Evolutionary conservation across 2,888 invertebrate species (phyloP).

Genomic region (Rotaria macrura): DNA sequence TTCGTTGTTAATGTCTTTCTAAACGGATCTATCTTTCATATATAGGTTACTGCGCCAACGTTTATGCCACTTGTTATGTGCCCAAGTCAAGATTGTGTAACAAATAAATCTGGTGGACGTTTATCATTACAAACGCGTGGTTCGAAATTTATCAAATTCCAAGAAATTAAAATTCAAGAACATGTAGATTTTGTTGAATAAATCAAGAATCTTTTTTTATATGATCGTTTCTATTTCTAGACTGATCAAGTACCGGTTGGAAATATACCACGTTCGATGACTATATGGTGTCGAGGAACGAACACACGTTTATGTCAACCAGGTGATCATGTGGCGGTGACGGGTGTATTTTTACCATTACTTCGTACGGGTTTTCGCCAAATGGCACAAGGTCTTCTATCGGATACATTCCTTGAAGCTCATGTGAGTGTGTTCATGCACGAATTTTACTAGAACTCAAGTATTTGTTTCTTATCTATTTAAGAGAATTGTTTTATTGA

Average conservation of each 20-base stretch:
- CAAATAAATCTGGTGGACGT: conserved; percentile 78
- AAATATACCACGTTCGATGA: conserved; percentile 83
- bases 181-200: conserved; percentile 42
- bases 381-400: conserved; percentile 71
- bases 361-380: conserved; percentile 62
- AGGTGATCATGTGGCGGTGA: conserved; percentile 81
- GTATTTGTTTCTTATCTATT: neutral
- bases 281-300: conserved; percentile 84
- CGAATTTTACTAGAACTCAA: too few species aligned
- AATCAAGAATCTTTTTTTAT: too few species aligned
- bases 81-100: conserved; percentile 79
- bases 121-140: conserved; percentile 88
- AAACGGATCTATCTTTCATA: neutral
- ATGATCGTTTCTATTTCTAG: neutral
- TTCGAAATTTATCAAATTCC: conserved; percentile 92
- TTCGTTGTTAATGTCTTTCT: too few species aligned
- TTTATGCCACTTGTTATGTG: conserved; percentile 83
- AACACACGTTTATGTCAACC: conserved; percentile 76
- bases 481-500: conserved; percentile 65
- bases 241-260: conserved; percentile 96
- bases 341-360: conserved; percentile 64
- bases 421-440: conserved; percentile 54
- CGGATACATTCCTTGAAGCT: conserved; percentile 87
- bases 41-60: conserved; percentile 55
- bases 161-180: conserved; percentile 94